Conservation (phyloP, 1,140 invertebrate species). For the Charaxes varanes region DNA sequence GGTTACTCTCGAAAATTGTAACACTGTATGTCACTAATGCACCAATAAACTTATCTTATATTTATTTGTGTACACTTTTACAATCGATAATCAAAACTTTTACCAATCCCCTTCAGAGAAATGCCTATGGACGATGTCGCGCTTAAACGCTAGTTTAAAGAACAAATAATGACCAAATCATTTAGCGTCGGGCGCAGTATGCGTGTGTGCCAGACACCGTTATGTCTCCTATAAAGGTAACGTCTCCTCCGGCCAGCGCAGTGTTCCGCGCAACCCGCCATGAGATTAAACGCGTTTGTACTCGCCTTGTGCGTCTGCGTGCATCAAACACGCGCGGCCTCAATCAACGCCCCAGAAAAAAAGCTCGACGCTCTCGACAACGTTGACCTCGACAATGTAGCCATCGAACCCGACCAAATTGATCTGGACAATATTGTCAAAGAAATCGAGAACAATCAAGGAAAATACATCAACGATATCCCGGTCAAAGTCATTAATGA, state of each 20-base stretch:
- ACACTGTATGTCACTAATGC: no score
- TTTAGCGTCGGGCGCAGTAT: slow-evolving; percentile 31
- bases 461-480: slow-evolving; percentile 28
- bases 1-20: no score
- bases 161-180: slow-evolving; percentile 59
- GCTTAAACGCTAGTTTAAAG: slow-evolving; percentile 28
- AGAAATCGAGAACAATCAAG: slow-evolving; percentile 39
- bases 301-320: slow-evolving; percentile 29
- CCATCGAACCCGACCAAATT: slow-evolving; percentile 31
- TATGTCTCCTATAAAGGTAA: slow-evolving; percentile 51
- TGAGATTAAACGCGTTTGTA: slow-evolving; percentile 46
- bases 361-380: slow-evolving; percentile 32
- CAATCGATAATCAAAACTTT: no score
- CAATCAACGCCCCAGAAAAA: slow-evolving; percentile 31
- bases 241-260: slow-evolving; percentile 27
- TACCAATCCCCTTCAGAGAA: slow-evolving; percentile 11
- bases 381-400: slow-evolving; percentile 33
- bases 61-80: no score
- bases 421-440: slow-evolving; percentile 29
- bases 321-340: slow-evolving; percentile 38
- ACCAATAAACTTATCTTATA: no score
- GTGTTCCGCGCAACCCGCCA: slow-evolving; percentile 37
- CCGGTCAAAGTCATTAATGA: slow-evolving; percentile 44
- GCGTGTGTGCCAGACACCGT: slow-evolving; percentile 37
- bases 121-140: slow-evolving; percentile 9